These are phyloP conservation scores for Hydrochoerus hydrochaeris DNA, from an alignment of 2,113 vertebrate genomes.

Conservation along the genomic window DNA sequence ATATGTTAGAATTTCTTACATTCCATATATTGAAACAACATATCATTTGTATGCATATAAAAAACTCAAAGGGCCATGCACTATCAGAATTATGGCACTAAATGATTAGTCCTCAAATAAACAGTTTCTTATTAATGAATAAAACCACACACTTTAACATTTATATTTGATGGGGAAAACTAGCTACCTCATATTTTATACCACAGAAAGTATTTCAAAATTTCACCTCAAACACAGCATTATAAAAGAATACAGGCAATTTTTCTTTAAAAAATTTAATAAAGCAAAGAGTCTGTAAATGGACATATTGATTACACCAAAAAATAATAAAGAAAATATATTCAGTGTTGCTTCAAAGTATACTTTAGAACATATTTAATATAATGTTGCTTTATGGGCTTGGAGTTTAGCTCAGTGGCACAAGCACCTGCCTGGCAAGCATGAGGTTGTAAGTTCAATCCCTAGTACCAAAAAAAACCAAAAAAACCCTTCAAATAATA, in stretches of 20 bases:
- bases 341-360: neutral
- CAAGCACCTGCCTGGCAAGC: too few species aligned
- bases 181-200: neutral
- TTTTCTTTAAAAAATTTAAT: neutral
- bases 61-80: neutral
- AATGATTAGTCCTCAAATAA: neutral
- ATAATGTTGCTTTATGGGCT: neutral
- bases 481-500: neutral
- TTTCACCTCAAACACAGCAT: neutral
- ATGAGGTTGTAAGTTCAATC: too few species aligned
- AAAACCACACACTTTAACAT: neutral
- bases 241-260: neutral
- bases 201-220: neutral
- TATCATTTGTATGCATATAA: neutral
- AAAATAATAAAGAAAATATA: neutral
- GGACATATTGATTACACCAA: neutral
- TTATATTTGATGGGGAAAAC: neutral
- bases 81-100: neutral
- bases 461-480: too few species aligned
- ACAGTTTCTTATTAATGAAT: neutral
- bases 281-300: neutral
- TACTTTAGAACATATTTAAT: neutral
- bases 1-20: constrained; percentile 3
- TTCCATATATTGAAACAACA: neutral
- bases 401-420: too few species aligned